Evolutionary conservation across 2,888 invertebrate genomes (phyloP), one percentile per base, ranked within the genome.

Genomic region (Diarsia rubi): DNA sequence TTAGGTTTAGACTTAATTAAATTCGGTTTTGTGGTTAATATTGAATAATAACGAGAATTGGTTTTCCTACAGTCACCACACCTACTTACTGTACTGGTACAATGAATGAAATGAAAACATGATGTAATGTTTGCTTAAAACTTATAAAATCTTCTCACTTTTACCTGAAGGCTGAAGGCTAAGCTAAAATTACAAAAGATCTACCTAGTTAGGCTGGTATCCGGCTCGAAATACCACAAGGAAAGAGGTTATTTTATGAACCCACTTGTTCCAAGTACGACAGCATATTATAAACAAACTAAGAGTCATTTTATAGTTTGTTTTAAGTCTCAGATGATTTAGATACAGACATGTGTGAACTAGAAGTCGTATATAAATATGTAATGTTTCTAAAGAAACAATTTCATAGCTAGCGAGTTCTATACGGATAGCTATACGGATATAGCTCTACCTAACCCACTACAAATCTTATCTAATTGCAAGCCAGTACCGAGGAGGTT

Each of bases 381-480:
- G 6, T 37, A 8, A 47, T 12, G 31, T 42, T 66, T 14, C 62
- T 12, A 57, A 47, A 42, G 9, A 52, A 69, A 60, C 67, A 49
- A 63, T 71, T 67, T 59, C 45, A 27, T 31, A 27, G 12, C 24
- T 60, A n/a, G 42, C n/a, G 27, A 27, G 42, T 67, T 74, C 49
- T 21, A n/a, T n/a, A n/a, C n/a, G n/a, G n/a, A n/a, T n/a, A n/a
- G n/a, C n/a, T n/a, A n/a, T n/a, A n/a, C n/a, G n/a, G n/a, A n/a
- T 42, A 69, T 76, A 49, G 21, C 14, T 44, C 31, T 52, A 66
- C 16, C 16, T 62, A n/a, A 54, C 16, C 47, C 45, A 27, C 54
- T 54, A 42, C 47, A 49, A 72, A 83, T 82, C 42, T 62, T 37
- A 59, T 57, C 47, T 70, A 64, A 78, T 78, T 68, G 44, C 59